Conservation (phyloP, 1,140 invertebrate genomes). For the Brachionus rotundiformis region DNA sequence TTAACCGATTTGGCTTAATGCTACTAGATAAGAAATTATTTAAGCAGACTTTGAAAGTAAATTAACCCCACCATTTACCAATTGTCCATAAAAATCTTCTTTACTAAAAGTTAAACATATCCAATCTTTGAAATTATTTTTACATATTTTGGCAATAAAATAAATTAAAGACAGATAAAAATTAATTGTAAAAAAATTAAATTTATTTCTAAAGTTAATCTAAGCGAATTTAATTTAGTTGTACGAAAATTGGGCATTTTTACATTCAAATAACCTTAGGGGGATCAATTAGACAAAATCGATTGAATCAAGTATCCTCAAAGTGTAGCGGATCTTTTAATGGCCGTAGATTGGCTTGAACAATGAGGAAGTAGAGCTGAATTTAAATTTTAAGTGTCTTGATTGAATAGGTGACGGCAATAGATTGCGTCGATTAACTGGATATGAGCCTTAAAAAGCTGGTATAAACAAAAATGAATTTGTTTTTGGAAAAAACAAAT, state of each 20-base stretch:
- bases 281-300: conserved; percentile 2
- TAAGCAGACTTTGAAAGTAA: no score
- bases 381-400: not conserved
- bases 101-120: no score
- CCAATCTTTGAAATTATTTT: no score
- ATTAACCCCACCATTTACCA: no score
- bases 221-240: not conserved
- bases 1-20: no score
- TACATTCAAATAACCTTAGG: not conserved
- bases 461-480: not conserved
- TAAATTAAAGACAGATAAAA: no score
- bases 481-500: conserved; percentile 17
- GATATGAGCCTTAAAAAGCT: not conserved
- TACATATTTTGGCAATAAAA: no score
- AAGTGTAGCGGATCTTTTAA: not conserved
- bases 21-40: no score
- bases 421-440: conserved; percentile 9
- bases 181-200: no score
- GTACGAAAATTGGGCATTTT: not conserved
- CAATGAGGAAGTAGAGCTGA: not conserved
- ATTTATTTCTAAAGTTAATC: not conserved
- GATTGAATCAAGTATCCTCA: not conserved
- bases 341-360: not conserved
- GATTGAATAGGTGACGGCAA: conserved; percentile 1
- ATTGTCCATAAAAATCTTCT: no score